Percentiles rank a stretch among this genome's conserved stretches.
Conservation (phyloP, 2,888 invertebrate genomes). For the Nowickia ferox region DNA sequence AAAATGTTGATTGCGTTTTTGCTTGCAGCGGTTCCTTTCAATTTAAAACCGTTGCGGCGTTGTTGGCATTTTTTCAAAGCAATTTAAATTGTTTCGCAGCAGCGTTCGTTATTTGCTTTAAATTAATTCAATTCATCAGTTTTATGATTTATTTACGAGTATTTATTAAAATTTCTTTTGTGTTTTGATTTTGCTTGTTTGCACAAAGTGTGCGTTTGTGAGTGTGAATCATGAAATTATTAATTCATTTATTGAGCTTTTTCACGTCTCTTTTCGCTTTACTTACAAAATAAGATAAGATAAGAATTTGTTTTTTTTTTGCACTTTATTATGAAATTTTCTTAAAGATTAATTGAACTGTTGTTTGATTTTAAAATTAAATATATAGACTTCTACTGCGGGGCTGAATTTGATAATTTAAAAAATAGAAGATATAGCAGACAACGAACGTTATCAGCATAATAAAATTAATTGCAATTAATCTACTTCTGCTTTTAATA, state of each 20-base stretch:
- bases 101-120: conserved; percentile 9
- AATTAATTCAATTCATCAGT: conserved; percentile 41
- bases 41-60: conserved; percentile 58
- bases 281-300: conserved; percentile 51
- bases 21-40: conserved; percentile 23
- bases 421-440: conserved; percentile 5
- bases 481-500: background rate
- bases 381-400: conserved; percentile 1
- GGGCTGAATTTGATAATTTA: conserved; percentile 14
- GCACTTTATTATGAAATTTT: conserved; percentile 20
- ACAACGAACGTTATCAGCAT: conserved; percentile 29
- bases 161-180: conserved; percentile 49
- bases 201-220: background rate
- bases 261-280: conserved; percentile 19
- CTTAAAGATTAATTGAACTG: conserved; percentile 40
- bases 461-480: conserved; percentile 31
- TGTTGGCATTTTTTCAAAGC: conserved; percentile 57
- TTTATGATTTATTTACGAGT: conserved; percentile 36
- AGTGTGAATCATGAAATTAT: conserved; percentile 22
- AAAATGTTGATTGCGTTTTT: conserved; percentile 39
- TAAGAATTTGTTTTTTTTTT: conserved; percentile 41
- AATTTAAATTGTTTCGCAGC: conserved; percentile 53
- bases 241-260: conserved; percentile 29
- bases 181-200: conserved; percentile 16
- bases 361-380: conserved; percentile 24